These are phyloP conservation scores for Rhagonycha fulva DNA, from an alignment of 2,888 invertebrate species.

Conservation along the genomic window DNA sequence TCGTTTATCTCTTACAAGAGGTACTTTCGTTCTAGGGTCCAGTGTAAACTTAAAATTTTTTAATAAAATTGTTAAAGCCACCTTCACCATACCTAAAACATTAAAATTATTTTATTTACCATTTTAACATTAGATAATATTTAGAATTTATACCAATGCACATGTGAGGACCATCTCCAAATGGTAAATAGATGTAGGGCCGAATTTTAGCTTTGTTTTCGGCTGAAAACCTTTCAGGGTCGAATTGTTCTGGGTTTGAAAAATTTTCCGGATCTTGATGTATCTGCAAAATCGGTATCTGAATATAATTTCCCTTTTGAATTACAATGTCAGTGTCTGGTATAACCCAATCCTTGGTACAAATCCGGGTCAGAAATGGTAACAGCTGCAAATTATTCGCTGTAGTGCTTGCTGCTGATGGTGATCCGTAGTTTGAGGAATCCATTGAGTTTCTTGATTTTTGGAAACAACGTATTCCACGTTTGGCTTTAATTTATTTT, in stretches of 20 bases:
- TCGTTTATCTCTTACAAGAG: background rate
- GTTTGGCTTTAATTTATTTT: no score
- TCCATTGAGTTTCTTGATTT: no score
- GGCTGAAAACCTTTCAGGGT: constrained; percentile 63
- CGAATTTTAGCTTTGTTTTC: constrained; percentile 57
- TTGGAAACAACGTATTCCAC: no score
- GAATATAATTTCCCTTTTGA: constrained; percentile 35
- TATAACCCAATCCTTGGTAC: constrained; percentile 38
- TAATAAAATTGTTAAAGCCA: background rate
- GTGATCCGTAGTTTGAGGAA: no score
- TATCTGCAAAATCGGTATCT: constrained; percentile 39
- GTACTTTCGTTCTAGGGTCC: background rate
- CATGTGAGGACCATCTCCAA: constrained; percentile 62
- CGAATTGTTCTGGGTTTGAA: constrained; percentile 20
- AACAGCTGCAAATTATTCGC: no score
- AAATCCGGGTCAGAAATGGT: constrained; percentile 38
- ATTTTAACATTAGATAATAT: no score
- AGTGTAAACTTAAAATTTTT: background rate
- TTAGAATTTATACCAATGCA: constrained; percentile 55
- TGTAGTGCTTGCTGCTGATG: no score
- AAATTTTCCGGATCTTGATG: constrained; percentile 24
- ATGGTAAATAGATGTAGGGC: constrained; percentile 60
- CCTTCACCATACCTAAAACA: background rate
- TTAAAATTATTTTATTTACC: no score
- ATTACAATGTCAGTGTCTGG: constrained; percentile 39